Percentiles rank a stretch among this genome's conserved stretches.
Conservation (phyloP, 2,888 invertebrate species). For the Napeogenes inachia region DNA sequence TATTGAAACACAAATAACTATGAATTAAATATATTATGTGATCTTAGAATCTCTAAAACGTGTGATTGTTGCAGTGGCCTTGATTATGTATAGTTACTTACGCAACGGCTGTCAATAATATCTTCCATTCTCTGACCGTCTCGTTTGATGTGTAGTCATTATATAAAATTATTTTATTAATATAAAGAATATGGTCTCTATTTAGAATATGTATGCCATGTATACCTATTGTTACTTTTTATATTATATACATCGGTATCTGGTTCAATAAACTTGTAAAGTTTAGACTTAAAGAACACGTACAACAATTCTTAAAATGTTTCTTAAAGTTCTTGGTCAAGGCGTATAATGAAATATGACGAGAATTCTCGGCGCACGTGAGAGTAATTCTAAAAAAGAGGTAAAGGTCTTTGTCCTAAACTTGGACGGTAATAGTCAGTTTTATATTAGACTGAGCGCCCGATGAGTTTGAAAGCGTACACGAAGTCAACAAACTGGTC, state of each 20-base stretch:
- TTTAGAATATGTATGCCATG: too few species aligned
- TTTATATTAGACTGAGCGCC: conserved; percentile 6
- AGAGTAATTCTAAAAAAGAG: conserved; percentile 18
- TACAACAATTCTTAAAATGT: conserved; percentile 22
- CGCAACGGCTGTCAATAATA: conserved; percentile 24
- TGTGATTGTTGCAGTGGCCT: conserved; percentile 24
- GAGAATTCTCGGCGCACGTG: conserved; percentile 23
- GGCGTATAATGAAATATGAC: conserved; percentile 19
- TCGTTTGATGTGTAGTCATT: conserved; percentile 9
- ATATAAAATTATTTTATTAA: conserved; percentile 13
- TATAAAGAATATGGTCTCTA: not conserved
- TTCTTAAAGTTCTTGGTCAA: conserved; percentile 26
- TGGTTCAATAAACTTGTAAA: too few species aligned
- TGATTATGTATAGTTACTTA: conserved; percentile 19
- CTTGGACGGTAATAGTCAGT: conserved; percentile 12
- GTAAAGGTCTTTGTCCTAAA: conserved; percentile 25
- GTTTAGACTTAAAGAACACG: not conserved
- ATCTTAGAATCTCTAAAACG: conserved; percentile 1
- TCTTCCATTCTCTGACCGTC: conserved; percentile 23
- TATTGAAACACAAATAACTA: not conserved
- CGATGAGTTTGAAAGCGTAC: conserved; percentile 11
- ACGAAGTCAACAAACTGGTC: conserved; percentile 18
- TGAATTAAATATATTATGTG: not conserved
- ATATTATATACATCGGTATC: too few species aligned
- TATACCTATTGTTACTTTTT: too few species aligned